Evolutionary conservation across 1,140 invertebrate genomes (phyloP), one percentile per base, ranked within the genome.

Genomic region (Lerema accius): DNA sequence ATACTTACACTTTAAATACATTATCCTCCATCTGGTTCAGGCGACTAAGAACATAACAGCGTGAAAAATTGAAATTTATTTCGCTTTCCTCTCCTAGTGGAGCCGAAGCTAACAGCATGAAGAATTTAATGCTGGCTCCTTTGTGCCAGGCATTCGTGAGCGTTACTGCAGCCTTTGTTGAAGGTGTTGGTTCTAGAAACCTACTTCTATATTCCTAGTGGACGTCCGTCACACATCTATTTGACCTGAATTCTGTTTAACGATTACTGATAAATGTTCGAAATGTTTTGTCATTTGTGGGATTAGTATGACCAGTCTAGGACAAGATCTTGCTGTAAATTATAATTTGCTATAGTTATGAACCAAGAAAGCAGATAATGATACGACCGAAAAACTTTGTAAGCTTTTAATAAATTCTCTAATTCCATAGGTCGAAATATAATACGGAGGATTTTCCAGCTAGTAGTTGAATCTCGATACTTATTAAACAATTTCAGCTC

Each of bases 61-160:
- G n/a, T n/a, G n/a, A n/a, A n/a, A n/a, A n/a, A n/a, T 23, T 23
- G 5, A 23, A 23, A 40, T 40, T 11, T 13, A 4, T 1, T 4
- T 23, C 7, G 43, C 4, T n/a, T 46, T 9, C 15, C 53, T 7
- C 53, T 13, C 23, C n/a, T 9, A 19, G 26, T 28, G 40, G 5
- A 11, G 35, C 40, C 19, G 32, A 17, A 9, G n/a, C 15, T 10
- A 40, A 46, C 40, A 17, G 42, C 53, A 45, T 58, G 53, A 43
- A 58, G 40, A 58, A 58, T 58, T 58, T 58, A 58, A 56, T 26
- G 23, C 51, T 56, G 35, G 51, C 39, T 43, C 40, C 53, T 58
- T 45, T 46, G 42, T 58, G 9, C 4, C 16, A 45, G 40, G 15
- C 28, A 32, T 58, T 46, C 53, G 26, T 58, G 26, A 45, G 53